phyloP scores from a whole-genome alignment of 2,113 vertebrate genomes.

The Heliornis fulica region DNA sequence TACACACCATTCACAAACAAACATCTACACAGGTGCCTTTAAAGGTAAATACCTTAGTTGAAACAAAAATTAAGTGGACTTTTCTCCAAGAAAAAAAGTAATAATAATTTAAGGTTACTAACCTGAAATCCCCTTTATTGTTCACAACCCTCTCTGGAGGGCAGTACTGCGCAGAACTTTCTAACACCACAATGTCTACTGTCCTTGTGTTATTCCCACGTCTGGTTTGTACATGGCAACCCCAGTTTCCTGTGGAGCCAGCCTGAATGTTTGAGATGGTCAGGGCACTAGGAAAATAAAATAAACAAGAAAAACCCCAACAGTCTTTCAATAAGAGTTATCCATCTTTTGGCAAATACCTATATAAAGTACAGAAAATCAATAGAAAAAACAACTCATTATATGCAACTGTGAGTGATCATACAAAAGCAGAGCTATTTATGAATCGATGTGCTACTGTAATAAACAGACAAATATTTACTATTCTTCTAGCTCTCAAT shows the following conservation, averaged over 20 bases:
- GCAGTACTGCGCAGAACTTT: constrained; percentile 94
- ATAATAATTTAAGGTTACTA: neutral
- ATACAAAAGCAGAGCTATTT: neutral
- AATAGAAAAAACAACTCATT: neutral
- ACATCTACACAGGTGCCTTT: neutral
- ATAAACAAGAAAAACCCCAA: neutral
- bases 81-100: neutral
- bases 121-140: constrained; percentile 98
- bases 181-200: constrained; percentile 91
- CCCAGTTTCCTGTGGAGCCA: constrained; percentile 95
- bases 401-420: neutral
- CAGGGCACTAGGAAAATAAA: constrained; percentile 80
- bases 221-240: constrained; percentile 90
- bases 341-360: neutral
- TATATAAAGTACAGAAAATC: neutral
- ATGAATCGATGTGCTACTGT: neutral
- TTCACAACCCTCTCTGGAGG: constrained; percentile 88
- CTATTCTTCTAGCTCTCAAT: neutral
- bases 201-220: constrained; percentile 93
- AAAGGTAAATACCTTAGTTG: neutral
- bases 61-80: neutral
- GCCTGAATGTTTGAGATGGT: constrained; percentile 98
- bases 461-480: neutral
- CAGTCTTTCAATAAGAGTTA: neutral
- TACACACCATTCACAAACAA: neutral